Evolutionary conservation across 2,888 invertebrate species (phyloP).

Genomic region (Crocallis elinguaria): DNA sequence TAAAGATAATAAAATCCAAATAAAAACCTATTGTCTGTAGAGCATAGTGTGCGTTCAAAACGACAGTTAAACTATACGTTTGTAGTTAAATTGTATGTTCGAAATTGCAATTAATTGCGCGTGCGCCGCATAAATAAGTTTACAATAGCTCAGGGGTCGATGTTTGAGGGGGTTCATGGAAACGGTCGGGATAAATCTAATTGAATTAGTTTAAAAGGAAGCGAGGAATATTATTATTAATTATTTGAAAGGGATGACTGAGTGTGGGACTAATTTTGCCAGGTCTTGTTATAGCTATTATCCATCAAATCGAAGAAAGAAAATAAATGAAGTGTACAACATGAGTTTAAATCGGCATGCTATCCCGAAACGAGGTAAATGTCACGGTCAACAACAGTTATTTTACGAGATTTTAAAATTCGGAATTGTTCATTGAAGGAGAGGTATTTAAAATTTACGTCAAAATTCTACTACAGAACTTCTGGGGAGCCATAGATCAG

Average conservation of each 20-base stretch:
- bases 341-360: too few species aligned
- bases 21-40: not conserved
- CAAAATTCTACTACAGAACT: too few species aligned
- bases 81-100: not conserved
- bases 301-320: too few species aligned
- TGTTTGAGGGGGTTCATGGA: not conserved
- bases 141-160: not conserved
- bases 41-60: not conserved
- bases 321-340: too few species aligned
- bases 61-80: not conserved
- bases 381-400: too few species aligned
- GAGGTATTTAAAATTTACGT: too few species aligned
- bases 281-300: not conserved
- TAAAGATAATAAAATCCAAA: not conserved
- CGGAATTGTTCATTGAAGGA: too few species aligned
- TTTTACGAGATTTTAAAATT: too few species aligned
- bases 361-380: too few species aligned
- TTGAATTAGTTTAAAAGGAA: not conserved
- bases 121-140: conserved; percentile 10
- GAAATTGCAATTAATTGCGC: conserved; percentile 1
- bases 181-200: conserved; percentile 2
- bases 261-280: not conserved
- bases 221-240: not conserved
- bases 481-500: too few species aligned
- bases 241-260: not conserved